A percentile compares a stretch with the other conserved stretches of the same genome.
Conservation (phyloP, 2,797 vertebrate genomes). For the Anguilla marmorata region DNA sequence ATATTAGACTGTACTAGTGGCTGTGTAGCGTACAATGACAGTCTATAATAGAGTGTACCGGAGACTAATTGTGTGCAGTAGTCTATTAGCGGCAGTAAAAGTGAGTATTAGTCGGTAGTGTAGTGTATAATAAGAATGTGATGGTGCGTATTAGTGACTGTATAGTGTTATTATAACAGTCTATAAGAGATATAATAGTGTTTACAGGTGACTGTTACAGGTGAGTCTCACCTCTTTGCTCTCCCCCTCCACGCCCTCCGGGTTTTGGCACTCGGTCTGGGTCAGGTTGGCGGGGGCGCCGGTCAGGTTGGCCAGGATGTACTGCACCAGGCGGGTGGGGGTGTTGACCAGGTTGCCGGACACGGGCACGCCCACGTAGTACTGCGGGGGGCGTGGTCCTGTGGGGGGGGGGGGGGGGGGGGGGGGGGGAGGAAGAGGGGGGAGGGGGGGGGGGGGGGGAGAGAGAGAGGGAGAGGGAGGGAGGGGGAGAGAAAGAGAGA, state of each 20-base stretch:
- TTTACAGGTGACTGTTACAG: not conserved
- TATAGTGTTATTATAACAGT: not conserved
- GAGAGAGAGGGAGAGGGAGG: slow-evolving; percentile 7
- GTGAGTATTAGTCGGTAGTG: not conserved
- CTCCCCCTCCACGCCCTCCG: slow-evolving; percentile 61
- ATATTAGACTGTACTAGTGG: too few relatives aligned
- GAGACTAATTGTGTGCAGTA: not conserved
- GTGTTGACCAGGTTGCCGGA: slow-evolving; percentile 58
- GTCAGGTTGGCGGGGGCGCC: slow-evolving; percentile 74
- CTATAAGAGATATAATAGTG: not conserved
- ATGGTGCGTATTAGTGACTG: not conserved
- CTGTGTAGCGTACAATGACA: too few relatives aligned
- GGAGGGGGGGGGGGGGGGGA: not conserved
- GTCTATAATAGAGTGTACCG: not conserved
- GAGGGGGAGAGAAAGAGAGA: not conserved
- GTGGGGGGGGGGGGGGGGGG: slow-evolving; percentile 1
- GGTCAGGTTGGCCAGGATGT: slow-evolving; percentile 84
- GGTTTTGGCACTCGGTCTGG: slow-evolving; percentile 78
- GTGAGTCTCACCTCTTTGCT: slow-evolving; percentile 74
- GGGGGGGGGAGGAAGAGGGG: too few relatives aligned
- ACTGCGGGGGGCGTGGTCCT: slow-evolving; percentile 78
- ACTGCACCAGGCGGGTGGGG: slow-evolving; percentile 73
- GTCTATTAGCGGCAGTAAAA: not conserved
- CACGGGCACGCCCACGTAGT: slow-evolving; percentile 78
- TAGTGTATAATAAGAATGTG: not conserved